phyloP scores from a whole-genome alignment of 2,888 invertebrate species.

The Nomada goodeniana region DNA sequence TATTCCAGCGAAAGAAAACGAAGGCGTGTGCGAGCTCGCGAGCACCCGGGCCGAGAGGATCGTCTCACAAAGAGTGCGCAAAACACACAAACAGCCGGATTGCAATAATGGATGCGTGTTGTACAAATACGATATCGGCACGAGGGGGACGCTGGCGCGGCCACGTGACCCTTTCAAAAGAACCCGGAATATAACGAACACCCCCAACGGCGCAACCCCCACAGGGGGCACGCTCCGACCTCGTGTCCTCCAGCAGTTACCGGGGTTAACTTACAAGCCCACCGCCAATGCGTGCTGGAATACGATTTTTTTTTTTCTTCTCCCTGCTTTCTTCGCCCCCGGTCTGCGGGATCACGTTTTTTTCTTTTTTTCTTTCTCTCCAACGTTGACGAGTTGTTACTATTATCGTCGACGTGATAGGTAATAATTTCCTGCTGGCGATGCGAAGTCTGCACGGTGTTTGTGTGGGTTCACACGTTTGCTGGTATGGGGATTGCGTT shows the following conservation, averaged over 20 bases:
- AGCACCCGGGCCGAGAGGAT: slow-evolving; percentile 40
- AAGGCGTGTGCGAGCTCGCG: slow-evolving; percentile 23
- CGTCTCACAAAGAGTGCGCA: slow-evolving; percentile 69
- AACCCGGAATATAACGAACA: slow-evolving; percentile 80
- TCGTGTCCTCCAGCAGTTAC: slow-evolving; percentile 75
- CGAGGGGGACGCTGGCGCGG: slow-evolving; percentile 74
- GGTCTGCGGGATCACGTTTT: not conserved
- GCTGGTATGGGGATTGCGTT: not conserved
- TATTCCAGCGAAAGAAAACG: slow-evolving; percentile 57
- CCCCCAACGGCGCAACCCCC: slow-evolving; percentile 80
- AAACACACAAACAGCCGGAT: slow-evolving; percentile 83
- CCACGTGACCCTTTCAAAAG: slow-evolving; percentile 81
- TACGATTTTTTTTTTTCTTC: slow-evolving; percentile 40
- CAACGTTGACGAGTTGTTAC: slow-evolving; percentile 10
- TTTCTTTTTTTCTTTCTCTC: slow-evolving; percentile 2
- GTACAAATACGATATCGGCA: slow-evolving; percentile 83
- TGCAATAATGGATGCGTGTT: slow-evolving; percentile 83
- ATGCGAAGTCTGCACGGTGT: not conserved
- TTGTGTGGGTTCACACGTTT: slow-evolving; percentile 14
- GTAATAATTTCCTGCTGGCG: not conserved
- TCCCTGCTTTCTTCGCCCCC: not conserved
- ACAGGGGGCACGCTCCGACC: slow-evolving; percentile 68
- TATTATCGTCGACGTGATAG: slow-evolving; percentile 3
- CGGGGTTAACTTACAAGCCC: slow-evolving; percentile 78
- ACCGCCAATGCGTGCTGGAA: slow-evolving; percentile 65